Evolutionary conservation across 2,888 invertebrate species (phyloP).

Genomic region (Cataglyphis livida): DNA sequence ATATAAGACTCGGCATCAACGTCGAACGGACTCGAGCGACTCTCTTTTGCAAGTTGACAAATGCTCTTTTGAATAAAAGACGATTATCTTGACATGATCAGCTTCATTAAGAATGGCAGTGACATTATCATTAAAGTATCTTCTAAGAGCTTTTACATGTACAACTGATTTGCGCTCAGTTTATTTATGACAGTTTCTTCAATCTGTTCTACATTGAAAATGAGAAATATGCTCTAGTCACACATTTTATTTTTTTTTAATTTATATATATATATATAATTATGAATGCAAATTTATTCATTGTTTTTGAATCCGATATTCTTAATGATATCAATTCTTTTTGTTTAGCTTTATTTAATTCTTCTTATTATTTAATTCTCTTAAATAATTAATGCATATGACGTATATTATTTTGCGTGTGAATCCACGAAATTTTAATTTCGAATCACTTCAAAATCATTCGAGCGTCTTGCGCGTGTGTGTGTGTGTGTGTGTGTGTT

Average conservation of each 20-base stretch:
- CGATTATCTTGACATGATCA: constrained; percentile 19
- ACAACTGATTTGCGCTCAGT: neutral
- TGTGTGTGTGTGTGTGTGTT: neutral
- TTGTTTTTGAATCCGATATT: neutral
- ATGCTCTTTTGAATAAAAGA: constrained; percentile 33
- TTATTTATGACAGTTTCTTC: neutral
- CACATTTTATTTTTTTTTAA: neutral
- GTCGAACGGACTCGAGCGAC: neutral
- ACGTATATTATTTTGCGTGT: neutral
- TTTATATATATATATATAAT: neutral
- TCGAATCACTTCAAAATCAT: neutral
- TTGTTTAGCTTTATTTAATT: neutral
- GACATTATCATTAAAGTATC: neutral
- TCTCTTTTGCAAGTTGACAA: neutral
- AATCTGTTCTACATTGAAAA: neutral
- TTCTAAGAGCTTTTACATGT: neutral
- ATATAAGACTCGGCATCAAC: constrained; percentile 71
- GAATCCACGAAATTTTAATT: neutral
- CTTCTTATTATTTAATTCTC: neutral
- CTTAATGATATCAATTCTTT: neutral
- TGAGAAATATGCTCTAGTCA: neutral
- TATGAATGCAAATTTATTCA: neutral
- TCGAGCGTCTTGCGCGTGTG: no score
- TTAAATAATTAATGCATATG: neutral
- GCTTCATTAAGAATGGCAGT: neutral